A percentile compares a stretch with the other conserved stretches of the same genome.
Conservation (phyloP, 2,113 vertebrate species). For the Elephantulus edwardii region DNA sequence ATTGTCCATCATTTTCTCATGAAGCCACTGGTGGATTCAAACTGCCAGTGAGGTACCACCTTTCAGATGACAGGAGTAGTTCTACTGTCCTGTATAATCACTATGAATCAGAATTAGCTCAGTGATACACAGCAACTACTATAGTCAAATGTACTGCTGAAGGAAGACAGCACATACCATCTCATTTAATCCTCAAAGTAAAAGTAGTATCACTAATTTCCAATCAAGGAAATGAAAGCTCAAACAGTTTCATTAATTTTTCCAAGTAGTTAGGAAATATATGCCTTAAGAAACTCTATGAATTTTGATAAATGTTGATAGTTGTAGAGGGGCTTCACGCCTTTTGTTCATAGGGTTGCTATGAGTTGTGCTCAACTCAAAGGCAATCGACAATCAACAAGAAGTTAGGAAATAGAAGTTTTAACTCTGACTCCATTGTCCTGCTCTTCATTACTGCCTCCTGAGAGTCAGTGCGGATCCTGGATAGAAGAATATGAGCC, state of each 20-base stretch:
- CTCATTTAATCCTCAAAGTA: neutral
- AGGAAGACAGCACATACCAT: neutral
- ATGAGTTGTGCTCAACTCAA: too few species aligned
- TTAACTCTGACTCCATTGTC: neutral
- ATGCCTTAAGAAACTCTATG: too few species aligned
- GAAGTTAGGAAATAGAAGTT: neutral
- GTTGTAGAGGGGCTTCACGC: too few species aligned
- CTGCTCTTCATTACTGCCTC: neutral
- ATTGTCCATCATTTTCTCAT: too few species aligned
- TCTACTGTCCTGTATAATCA: too few species aligned
- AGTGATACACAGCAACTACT: neutral
- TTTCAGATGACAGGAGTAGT: too few species aligned
- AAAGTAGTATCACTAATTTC: neutral
- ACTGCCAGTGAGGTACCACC: too few species aligned
- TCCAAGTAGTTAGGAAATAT: neutral
- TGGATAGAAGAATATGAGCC: neutral
- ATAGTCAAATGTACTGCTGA: neutral
- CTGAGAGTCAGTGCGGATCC: neutral
- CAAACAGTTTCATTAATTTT: neutral
- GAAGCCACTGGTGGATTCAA: too few species aligned
- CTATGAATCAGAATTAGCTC: neutral
- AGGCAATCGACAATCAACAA: too few species aligned
- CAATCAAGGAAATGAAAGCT: neutral
- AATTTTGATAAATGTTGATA: too few species aligned
- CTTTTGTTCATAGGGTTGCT: too few species aligned